Evolutionary conservation across 2,797 vertebrate species (phyloP).

Genomic region (Loris lydekkerianus): DNA sequence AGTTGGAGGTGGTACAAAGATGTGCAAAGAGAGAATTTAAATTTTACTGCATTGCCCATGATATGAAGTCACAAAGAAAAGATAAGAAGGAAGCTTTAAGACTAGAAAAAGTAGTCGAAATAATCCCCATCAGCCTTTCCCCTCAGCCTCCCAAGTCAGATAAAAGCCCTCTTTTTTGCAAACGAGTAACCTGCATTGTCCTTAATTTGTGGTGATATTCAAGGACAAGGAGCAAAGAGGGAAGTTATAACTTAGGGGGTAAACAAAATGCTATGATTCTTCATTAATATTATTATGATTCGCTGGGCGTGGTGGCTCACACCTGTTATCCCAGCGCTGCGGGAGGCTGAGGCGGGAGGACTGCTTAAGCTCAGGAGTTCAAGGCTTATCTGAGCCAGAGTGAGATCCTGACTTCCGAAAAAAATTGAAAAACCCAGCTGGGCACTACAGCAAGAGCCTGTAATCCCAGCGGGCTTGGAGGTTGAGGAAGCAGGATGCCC

Average conservation of each 20-base stretch:
- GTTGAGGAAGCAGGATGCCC: too few relatives aligned
- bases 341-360: too few relatives aligned
- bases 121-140: background rate
- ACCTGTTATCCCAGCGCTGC: too few relatives aligned
- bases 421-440: too few relatives aligned
- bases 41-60: background rate
- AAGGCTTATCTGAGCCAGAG: too few relatives aligned
- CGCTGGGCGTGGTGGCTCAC: too few relatives aligned
- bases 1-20: background rate
- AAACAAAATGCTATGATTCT: background rate
- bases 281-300: too few relatives aligned
- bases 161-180: background rate
- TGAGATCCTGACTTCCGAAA: too few relatives aligned
- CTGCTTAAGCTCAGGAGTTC: too few relatives aligned
- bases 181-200: background rate
- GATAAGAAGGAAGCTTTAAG: conserved; percentile 34
- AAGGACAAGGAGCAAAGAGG: background rate
- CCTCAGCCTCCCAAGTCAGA: background rate
- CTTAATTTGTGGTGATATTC: background rate
- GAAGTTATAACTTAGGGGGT: background rate
- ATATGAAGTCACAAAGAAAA: background rate
- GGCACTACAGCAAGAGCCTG: too few relatives aligned
- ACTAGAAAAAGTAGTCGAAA: conserved; percentile 13
- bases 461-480: too few relatives aligned
- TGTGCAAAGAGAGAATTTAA: background rate